Conservation (phyloP, 2,888 invertebrate species). For the Itoplectis maculator region DNA sequence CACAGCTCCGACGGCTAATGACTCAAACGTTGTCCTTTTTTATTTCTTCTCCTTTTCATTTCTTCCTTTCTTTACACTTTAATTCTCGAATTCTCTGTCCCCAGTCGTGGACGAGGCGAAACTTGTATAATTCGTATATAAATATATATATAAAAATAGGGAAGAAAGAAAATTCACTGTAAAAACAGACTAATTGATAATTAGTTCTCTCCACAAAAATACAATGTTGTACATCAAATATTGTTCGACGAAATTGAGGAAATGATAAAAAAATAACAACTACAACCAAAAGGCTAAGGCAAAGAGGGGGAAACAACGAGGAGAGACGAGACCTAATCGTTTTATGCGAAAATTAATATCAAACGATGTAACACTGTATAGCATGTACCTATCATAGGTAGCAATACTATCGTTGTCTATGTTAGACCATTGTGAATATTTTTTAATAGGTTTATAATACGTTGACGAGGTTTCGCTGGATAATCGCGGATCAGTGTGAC, state of each 20-base stretch:
- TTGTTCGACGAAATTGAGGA: conserved; percentile 23
- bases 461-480: conserved; percentile 74
- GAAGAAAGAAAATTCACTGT: conserved; percentile 17
- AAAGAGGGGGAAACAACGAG: conserved; percentile 19
- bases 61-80: conserved; percentile 12
- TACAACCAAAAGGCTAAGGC: no score
- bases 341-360: conserved; percentile 71
- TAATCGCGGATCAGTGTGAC: conserved; percentile 47
- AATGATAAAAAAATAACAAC: not conserved
- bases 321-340: conserved; percentile 15
- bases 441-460: conserved; percentile 82
- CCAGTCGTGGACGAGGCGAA: conserved; percentile 40
- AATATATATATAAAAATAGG: conserved; percentile 13
- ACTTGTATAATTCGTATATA: conserved; percentile 52
- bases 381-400: conserved; percentile 73
- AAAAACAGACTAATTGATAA: conserved; percentile 37
- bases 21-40: conserved; percentile 31
- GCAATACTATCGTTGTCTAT: conserved; percentile 79
- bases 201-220: conserved; percentile 26
- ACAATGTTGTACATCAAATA: conserved; percentile 56
- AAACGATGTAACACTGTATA: conserved; percentile 70
- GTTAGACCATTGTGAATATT: conserved; percentile 83
- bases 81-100: conserved; percentile 34
- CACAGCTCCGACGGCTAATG: conserved; percentile 53
- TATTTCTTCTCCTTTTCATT: conserved; percentile 6